These are phyloP conservation scores for Sinocyclocheilus rhinocerous DNA, from an alignment of 2,113 vertebrate species.

Conservation along the genomic window DNA sequence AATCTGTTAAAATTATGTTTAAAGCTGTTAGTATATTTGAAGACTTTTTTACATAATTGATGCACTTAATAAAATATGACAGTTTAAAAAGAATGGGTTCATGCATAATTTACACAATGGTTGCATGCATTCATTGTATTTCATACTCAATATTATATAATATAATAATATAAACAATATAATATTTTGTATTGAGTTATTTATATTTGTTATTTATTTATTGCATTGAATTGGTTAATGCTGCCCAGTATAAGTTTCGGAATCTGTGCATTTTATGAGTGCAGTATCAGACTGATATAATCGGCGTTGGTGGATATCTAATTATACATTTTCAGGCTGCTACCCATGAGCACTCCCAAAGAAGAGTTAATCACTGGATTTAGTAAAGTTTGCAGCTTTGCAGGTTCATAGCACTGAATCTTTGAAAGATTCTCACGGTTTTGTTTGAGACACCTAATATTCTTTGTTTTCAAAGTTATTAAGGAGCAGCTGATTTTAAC, in stretches of 20 bases:
- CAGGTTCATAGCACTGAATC: neutral
- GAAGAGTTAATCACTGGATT: no score
- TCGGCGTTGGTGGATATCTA: neutral
- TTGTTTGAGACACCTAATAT: neutral
- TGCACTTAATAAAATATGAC: neutral
- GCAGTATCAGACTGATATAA: neutral
- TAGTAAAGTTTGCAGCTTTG: neutral
- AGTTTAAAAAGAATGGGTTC: neutral
- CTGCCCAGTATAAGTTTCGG: no score
- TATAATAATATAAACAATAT: no score
- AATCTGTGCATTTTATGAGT: neutral
- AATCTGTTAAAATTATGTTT: neutral
- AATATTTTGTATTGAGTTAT: no score
- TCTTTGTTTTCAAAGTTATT: neutral
- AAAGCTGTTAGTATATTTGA: neutral
- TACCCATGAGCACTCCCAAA: no score
- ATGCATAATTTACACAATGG: neutral
- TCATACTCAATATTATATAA: no score
- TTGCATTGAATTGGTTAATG: neutral
- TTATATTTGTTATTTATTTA: no score
- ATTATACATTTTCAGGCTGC: no score
- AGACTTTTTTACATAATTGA: neutral
- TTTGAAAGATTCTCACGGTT: neutral
- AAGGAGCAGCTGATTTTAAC: neutral
- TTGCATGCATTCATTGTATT: no score